Evolutionary conservation across 1,140 invertebrate species (phyloP).

Genomic region (Venturia canescens): DNA sequence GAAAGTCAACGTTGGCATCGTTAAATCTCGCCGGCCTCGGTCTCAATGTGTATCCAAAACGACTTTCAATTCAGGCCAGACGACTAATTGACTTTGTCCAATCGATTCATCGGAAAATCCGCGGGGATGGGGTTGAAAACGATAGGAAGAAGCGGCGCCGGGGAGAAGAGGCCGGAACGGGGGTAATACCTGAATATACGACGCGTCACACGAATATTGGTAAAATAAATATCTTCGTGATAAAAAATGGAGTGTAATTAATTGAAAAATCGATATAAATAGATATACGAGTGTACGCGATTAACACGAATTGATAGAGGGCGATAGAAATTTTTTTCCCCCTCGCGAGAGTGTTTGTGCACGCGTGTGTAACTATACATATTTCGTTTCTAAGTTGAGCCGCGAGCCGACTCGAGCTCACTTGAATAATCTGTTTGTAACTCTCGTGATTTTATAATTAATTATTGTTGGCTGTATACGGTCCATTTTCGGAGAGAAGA

Average conservation of each 20-base stretch:
- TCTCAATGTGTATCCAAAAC: slow-evolving; percentile 6
- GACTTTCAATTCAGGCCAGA: slow-evolving; percentile 13
- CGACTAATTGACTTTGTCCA: slow-evolving; percentile 27
- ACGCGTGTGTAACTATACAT: background rate
- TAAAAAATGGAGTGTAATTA: background rate
- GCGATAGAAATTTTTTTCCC: background rate
- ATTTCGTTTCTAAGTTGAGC: background rate
- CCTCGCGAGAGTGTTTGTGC: too few relatives aligned
- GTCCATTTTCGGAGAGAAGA: slow-evolving; percentile 27
- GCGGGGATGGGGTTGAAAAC: background rate
- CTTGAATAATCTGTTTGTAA: slow-evolving; percentile 19
- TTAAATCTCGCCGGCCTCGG: background rate
- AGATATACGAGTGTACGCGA: background rate
- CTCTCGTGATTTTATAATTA: slow-evolving; percentile 33
- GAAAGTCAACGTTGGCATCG: background rate
- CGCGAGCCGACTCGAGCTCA: background rate
- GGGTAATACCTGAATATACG: slow-evolving; percentile 3
- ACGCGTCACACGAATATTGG: background rate
- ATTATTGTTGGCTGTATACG: slow-evolving; percentile 18
- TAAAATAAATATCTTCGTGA: background rate
- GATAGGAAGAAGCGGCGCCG: background rate
- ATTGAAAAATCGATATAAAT: background rate
- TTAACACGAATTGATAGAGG: background rate
- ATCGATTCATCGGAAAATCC: slow-evolving; percentile 11
- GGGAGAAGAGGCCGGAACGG: background rate